Evolutionary conservation across 2,797 vertebrate genomes (phyloP), one percentile per base, ranked within the genome.

Genomic region (Podargus strigoides): DNA sequence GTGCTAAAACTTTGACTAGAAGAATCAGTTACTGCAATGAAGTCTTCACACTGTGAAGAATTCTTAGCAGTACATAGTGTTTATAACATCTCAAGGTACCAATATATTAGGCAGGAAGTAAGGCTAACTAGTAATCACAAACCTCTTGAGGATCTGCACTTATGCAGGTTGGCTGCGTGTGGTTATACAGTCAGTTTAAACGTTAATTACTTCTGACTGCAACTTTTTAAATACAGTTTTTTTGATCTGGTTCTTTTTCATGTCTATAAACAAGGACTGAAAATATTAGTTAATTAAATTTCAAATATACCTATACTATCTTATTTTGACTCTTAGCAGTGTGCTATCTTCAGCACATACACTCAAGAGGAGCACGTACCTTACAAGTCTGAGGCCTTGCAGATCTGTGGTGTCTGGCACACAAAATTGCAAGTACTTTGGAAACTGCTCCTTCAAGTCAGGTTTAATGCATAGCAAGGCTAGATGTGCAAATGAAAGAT

Each of bases 131-230:
- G 64, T 95, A 94, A 97, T 93, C 95, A 90, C 80, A 92, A 93
- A 90, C 44, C 87, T 93, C 91, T 90, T 69, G 83, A 91, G 87
- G 44, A 95, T 60, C 69, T 93, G 78, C 63, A 80, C 64, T 96
- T 95, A 77, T 93, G 95, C 95, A 96, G 90, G 94, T 93, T 96
- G 89, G 63, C 59, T 95, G 87, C 92, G 66, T 89, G 92, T 85
- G 47, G 91, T 89, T 94, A 82, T 30, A 50, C 37, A 94, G 87
- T 67, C 62, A 79, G 63, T 94, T 93, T 88, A 95, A 88, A 85
- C 63, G 66, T 92, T 95, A 95, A 95, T 94, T 96, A 93, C 39
- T 68, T 59, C 64, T 91, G 85, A 89, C 50, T 94, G 28, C 34
- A 93, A 28, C 16, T 9, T 84, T 89, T 89, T 80, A 93, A 95